Conservation (phyloP, 2,797 vertebrate species). For the Notamacropus eugenii region DNA sequence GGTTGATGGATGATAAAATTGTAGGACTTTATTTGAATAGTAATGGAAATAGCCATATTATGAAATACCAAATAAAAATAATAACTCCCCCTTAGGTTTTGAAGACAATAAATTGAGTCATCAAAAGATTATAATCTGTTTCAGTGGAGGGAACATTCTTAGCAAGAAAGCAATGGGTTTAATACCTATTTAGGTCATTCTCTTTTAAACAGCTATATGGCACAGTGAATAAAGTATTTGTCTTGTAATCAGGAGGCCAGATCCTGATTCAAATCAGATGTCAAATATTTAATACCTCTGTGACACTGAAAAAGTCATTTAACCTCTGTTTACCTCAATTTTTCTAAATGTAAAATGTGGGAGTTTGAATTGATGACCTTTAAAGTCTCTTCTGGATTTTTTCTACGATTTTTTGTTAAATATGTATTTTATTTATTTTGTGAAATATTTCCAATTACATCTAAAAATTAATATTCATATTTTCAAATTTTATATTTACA, state of each 20-base stretch:
- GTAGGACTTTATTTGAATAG: background rate
- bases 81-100: background rate
- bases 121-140: background rate
- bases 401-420: background rate
- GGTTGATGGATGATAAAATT: background rate
- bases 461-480: background rate
- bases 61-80: background rate
- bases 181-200: background rate
- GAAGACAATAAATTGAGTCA: background rate
- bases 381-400: background rate
- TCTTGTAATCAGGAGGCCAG: background rate
- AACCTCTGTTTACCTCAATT: background rate
- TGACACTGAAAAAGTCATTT: background rate
- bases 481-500: no score
- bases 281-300: background rate
- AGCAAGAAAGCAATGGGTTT: background rate
- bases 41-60: background rate
- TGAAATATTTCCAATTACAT: no score
- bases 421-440: background rate
- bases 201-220: background rate
- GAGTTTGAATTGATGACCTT: background rate
- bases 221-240: background rate
- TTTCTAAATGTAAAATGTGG: background rate
- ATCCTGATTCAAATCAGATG: background rate
- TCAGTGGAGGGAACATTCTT: background rate